Conservation (phyloP, 2,888 invertebrate genomes). For the Nebria salina region DNA sequence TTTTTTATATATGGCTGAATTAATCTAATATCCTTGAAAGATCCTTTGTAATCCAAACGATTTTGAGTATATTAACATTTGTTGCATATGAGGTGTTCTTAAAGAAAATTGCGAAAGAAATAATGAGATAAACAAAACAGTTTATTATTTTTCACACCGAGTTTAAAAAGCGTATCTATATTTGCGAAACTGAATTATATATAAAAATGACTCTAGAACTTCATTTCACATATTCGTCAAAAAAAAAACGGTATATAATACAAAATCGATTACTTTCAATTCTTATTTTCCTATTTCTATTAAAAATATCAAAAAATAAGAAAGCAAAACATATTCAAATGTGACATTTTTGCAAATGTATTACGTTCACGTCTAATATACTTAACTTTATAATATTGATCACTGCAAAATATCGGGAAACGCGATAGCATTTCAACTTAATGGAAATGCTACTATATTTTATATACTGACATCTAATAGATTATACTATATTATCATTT, state of each 20-base stretch:
- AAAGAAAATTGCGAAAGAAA: too few relatives aligned
- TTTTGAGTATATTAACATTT: too few relatives aligned
- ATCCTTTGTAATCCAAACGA: too few relatives aligned
- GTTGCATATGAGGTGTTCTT: too few relatives aligned
- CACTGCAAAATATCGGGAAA: background rate
- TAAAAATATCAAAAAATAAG: background rate
- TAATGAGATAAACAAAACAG: too few relatives aligned
- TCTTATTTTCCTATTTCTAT: background rate
- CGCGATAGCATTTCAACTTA: background rate
- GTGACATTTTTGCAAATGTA: background rate
- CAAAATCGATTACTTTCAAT: background rate
- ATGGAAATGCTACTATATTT: background rate
- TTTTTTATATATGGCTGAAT: too few relatives aligned
- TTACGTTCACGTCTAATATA: background rate
- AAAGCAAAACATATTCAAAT: background rate
- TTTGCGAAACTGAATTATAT: too few relatives aligned
- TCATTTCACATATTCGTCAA: background rate
- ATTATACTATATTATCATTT: too few relatives aligned
- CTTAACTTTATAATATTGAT: slow-evolving; percentile 1
- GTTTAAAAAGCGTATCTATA: too few relatives aligned
- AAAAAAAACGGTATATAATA: background rate
- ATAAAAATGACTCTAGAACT: too few relatives aligned
- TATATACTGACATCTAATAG: background rate
- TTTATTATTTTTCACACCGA: too few relatives aligned
- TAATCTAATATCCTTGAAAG: too few relatives aligned